Conservation (phyloP, 2,113 vertebrate genomes). For the Cebus imitator region DNA sequence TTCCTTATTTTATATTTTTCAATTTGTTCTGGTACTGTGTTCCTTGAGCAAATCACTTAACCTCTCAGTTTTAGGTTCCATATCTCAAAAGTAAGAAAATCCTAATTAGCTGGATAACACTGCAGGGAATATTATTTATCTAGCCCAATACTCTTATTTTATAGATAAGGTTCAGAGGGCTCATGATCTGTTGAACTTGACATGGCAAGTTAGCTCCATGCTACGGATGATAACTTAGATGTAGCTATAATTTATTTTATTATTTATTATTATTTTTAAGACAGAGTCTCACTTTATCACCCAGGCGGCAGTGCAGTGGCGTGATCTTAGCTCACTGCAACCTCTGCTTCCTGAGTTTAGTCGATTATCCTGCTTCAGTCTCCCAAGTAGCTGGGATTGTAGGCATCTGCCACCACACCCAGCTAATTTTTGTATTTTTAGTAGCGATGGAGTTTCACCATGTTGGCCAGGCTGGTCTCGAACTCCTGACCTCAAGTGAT, state of each 20-base stretch:
- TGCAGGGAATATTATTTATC: not conserved
- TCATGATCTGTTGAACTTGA: not conserved
- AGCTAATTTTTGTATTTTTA: too few species aligned
- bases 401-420: too few species aligned
- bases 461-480: too few species aligned
- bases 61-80: not conserved
- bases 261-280: too few species aligned
- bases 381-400: too few species aligned
- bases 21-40: not conserved
- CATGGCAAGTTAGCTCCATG: not conserved
- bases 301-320: too few species aligned
- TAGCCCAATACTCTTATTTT: not conserved
- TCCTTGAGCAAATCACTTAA: not conserved
- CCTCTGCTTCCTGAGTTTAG: too few species aligned
- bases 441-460: too few species aligned
- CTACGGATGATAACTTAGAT: not conserved
- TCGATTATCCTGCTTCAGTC: too few species aligned
- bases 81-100: constrained; percentile 7
- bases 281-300: too few species aligned
- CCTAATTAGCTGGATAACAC: not conserved
- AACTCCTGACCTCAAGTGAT: too few species aligned
- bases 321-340: too few species aligned
- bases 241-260: not conserved
- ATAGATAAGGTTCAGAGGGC: not conserved
- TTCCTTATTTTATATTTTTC: not conserved